Evolutionary conservation across 1,140 invertebrate species (phyloP).

Genomic region (Polyergus mexicanus): DNA sequence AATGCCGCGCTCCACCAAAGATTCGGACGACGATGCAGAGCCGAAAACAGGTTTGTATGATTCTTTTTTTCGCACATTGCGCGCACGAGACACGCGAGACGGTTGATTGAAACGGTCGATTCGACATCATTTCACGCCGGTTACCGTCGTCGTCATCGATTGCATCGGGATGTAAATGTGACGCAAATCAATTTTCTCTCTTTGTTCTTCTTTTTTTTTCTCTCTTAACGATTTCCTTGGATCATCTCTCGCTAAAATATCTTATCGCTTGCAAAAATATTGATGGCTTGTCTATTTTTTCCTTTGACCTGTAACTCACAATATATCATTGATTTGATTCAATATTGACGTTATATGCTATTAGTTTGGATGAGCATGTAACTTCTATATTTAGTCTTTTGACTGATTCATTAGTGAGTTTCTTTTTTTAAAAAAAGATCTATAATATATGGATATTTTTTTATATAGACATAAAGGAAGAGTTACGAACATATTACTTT

Average conservation of each 20-base stretch:
- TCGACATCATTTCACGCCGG: neutral
- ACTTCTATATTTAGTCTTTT: no score
- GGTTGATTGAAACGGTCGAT: constrained; percentile 56
- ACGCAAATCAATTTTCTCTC: no score
- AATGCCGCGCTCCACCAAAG: constrained; percentile 74
- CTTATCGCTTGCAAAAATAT: neutral
- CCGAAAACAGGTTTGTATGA: constrained; percentile 71
- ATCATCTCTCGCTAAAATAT: neutral
- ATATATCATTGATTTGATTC: neutral
- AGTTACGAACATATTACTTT: neutral
- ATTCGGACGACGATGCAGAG: constrained; percentile 75
- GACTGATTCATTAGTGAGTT: neutral
- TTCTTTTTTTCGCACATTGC: constrained; percentile 22
- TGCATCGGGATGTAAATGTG: neutral
- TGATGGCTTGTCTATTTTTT: neutral
- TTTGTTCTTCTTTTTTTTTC: neutral
- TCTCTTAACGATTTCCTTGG: neutral
- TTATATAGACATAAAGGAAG: neutral
- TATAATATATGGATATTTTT: neutral
- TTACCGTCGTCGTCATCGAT: neutral
- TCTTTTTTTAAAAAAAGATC: neutral
- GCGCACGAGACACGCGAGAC: constrained; percentile 7
- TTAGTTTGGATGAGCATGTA: no score
- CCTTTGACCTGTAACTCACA: neutral
- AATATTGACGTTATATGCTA: neutral